These are phyloP conservation scores for Heloderma charlesbogerti DNA, from an alignment of 2,113 vertebrate species.

Conservation along the genomic window DNA sequence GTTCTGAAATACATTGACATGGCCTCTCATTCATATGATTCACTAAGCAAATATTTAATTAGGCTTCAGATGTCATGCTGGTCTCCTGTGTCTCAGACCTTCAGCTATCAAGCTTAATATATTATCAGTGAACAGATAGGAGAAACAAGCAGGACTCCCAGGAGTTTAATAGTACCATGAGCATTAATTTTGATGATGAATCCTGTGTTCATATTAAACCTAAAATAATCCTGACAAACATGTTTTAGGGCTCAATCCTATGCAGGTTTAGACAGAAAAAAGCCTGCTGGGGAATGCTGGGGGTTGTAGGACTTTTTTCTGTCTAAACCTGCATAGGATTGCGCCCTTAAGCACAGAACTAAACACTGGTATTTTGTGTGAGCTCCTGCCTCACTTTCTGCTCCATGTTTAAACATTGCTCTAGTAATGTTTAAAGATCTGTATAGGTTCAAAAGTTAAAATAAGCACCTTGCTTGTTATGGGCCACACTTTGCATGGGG, in stretches of 20 bases:
- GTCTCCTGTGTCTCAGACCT: background rate
- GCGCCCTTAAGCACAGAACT: background rate
- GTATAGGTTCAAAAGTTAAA: background rate
- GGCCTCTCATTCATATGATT: background rate
- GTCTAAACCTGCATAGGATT: no score
- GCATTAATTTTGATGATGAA: background rate
- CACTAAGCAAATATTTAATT: background rate
- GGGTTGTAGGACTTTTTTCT: no score
- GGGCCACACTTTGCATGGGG: background rate
- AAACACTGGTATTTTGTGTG: background rate
- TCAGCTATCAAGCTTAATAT: background rate
- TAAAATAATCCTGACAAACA: background rate
- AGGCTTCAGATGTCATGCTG: background rate
- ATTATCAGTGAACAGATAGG: background rate
- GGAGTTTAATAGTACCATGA: background rate
- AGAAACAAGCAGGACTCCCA: background rate
- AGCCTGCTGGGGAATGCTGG: no score
- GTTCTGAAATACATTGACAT: background rate
- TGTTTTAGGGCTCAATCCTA: no score
- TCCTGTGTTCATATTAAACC: background rate
- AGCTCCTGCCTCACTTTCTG: background rate
- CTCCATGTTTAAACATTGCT: background rate
- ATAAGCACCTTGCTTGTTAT: no score
- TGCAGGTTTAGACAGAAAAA: no score
- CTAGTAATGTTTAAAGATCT: background rate